A percentile compares a stretch with the other conserved stretches of the same genome.
Conservation (phyloP, 2,113 vertebrate genomes). For the Progne subis region DNA sequence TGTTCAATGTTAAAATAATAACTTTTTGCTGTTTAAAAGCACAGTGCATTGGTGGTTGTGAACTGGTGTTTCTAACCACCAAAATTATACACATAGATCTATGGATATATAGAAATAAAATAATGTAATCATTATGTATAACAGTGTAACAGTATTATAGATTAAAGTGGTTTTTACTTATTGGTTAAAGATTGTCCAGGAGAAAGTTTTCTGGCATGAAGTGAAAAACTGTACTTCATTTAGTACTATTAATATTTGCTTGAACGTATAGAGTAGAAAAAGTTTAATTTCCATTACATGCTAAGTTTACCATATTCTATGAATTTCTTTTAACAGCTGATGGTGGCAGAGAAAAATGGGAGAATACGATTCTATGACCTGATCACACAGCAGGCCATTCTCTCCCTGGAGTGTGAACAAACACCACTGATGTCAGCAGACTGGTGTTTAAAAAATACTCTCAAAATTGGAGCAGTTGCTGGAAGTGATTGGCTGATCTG, state of each 20-base stretch:
- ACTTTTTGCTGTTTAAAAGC: not conserved
- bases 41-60: not conserved
- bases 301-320: not conserved
- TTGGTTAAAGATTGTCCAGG: not conserved
- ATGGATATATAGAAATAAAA: not conserved
- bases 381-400: constrained; percentile 89
- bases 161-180: not conserved
- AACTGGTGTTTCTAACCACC: not conserved
- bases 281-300: not conserved
- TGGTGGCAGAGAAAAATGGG: constrained; percentile 96
- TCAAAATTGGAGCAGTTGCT: constrained; percentile 94
- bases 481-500: constrained; percentile 95
- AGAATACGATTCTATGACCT: constrained; percentile 94
- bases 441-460: constrained; percentile 93
- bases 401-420: constrained; percentile 91
- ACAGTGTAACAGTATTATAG: not conserved
- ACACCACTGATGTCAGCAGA: constrained; percentile 90
- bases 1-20: not conserved
- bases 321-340: constrained; percentile 78
- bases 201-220: not conserved
- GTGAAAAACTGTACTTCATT: not conserved
- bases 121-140: not conserved
- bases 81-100: not conserved
- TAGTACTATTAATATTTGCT: not conserved
- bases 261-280: not conserved